Base-by-base conservation (phyloP, 2,113 vertebrate genomes). In the Dinomys branickii region DNA sequence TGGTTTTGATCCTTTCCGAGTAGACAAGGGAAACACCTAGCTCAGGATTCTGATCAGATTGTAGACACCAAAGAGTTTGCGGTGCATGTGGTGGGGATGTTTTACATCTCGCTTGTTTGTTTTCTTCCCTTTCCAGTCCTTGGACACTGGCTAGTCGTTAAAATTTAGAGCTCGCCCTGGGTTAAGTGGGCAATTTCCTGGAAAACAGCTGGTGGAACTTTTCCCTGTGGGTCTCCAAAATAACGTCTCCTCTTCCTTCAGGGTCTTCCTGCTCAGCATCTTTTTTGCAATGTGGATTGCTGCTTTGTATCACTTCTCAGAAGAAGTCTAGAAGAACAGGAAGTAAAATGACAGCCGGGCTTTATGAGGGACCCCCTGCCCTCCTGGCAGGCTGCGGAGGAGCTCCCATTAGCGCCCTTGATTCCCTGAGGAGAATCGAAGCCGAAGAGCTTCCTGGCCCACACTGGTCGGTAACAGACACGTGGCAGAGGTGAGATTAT, bases 111-210 rank as follows among this genome's bases (percentile, higher is more conserved):
- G 24, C 17, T 41, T 59, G 84, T 67, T 80, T 95, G 65, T 92
- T 91, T 96, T 94, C 47, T 41, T 86, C 85, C 71, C 81, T 96
- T 91, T 77, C 61, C 26, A 33, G 78, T n/a, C 84, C 90, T 95
- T 84, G 0, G 1, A 92, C 84, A 52, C 84, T 12, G 86, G 77
- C 86, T 84, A 4, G 85, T 93, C 93, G 65, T 97, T 92, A 92
- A 67, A 91, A 67, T 59, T 44, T 65, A 91, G 86, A 71, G 84
- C 89, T 96, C 35, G 19, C 59, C 80, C 65, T 91, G 88, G 94
- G 95, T 92, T 67, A 95, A 97, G 93, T 78, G 90, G 94, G 47
- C 1, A 1, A 63, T 94, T 97, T 97, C 95, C 96, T 97, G 94
- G 94, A 98, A 97, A 93, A 90, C 94, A 97, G 94, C 96, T 97